A percentile compares a stretch with the other conserved stretches of the same genome.
Evolutionary conservation across 2,888 invertebrate genomes (phyloP).

Genomic region (Ypsolopha sequella): DNA sequence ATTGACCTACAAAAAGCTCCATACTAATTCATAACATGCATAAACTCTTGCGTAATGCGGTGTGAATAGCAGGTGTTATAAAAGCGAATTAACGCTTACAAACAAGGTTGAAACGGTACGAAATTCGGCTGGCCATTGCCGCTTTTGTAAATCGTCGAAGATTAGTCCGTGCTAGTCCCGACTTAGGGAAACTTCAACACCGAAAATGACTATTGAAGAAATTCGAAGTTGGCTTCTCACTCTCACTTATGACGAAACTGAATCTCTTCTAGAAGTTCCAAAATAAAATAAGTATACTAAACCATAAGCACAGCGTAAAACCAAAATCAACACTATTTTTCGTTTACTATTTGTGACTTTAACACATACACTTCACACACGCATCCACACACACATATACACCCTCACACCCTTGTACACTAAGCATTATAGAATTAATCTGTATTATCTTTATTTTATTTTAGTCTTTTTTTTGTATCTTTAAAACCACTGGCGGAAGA

Average conservation of each 20-base stretch:
- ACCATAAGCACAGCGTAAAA: too few species aligned
- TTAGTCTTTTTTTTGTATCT: too few species aligned
- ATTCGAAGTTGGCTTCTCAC: background rate
- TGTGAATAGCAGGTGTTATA: slow-evolving; percentile 4
- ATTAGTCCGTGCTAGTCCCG: slow-evolving; percentile 39
- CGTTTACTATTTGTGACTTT: background rate
- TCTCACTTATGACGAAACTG: too few species aligned
- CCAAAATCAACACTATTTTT: too few species aligned
- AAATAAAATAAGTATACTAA: too few species aligned
- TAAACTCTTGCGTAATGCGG: slow-evolving; percentile 3
- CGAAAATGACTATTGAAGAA: background rate
- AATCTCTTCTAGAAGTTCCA: too few species aligned
- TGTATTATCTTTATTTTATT: too few species aligned
- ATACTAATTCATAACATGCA: background rate
- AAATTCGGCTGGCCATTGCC: slow-evolving; percentile 25
- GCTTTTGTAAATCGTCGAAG: slow-evolving; percentile 54
- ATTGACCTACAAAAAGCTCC: background rate
- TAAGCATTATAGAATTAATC: too few species aligned
- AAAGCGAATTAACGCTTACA: slow-evolving; percentile 3
- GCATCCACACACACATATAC: too few species aligned
- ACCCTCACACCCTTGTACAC: too few species aligned
- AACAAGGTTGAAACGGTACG: slow-evolving; percentile 4
- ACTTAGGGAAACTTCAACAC: background rate
- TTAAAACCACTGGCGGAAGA: too few species aligned
- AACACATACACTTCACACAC: background rate